A percentile compares a stretch with the other conserved stretches of the same genome.
phyloP scores from a whole-genome alignment of 1,140 invertebrate genomes.

The Drosophila albomicans region DNA sequence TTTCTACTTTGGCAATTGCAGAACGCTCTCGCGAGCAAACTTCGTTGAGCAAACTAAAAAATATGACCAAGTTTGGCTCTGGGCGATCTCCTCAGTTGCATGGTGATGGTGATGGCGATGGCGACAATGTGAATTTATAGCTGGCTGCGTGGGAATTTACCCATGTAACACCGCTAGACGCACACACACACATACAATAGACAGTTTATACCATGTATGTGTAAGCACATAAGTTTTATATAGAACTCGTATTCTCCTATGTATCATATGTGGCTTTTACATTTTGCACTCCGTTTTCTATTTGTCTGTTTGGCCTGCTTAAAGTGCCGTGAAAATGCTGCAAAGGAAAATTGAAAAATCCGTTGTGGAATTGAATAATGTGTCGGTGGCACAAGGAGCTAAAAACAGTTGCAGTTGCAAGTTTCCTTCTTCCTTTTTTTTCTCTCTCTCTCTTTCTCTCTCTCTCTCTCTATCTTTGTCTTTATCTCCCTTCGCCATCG shows the following conservation, averaged over 20 bases:
- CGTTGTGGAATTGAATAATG: conserved; percentile 73
- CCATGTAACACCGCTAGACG: conserved; percentile 39
- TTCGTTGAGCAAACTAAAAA: conserved; percentile 69
- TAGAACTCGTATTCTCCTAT: not conserved
- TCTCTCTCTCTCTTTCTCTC: not conserved
- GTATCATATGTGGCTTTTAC: conserved; percentile 58
- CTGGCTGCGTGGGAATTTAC: conserved; percentile 71
- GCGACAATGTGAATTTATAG: conserved; percentile 78
- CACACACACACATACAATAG: conserved; percentile 17
- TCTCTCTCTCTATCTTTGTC: no score
- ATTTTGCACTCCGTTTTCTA: conserved; percentile 52
- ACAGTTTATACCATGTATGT: conserved; percentile 12
- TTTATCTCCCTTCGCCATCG: no score
- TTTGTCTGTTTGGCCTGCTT: conserved; percentile 60
- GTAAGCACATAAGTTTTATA: conserved; percentile 1
- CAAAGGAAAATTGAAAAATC: conserved; percentile 76
- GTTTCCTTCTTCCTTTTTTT: not conserved
- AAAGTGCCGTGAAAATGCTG: conserved; percentile 73
- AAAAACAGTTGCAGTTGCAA: conserved; percentile 2
- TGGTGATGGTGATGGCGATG: conserved; percentile 32
- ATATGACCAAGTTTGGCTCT: conserved; percentile 79
- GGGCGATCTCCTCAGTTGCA: conserved; percentile 64
- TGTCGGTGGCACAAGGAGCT: conserved; percentile 18
- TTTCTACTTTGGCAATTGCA: conserved; percentile 67
- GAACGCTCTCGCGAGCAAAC: conserved; percentile 49